These are phyloP conservation scores for Tridacna gigas DNA, from an alignment of 2,888 invertebrate species.

Conservation along the genomic window DNA sequence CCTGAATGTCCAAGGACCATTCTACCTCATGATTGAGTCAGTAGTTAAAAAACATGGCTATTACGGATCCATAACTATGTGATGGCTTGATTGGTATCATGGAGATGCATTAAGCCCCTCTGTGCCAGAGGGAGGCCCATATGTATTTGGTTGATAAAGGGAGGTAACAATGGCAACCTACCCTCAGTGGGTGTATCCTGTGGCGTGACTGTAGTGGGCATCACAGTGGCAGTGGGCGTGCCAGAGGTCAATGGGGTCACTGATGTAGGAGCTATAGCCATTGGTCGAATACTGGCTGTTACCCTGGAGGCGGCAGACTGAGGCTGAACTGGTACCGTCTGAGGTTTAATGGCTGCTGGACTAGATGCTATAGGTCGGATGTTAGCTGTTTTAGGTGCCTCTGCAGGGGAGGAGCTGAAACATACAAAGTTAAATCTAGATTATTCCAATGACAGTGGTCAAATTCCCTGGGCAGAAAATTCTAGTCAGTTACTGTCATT, in stretches of 20 bases:
- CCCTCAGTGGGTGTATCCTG: slow-evolving; percentile 71
- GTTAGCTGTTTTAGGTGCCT: slow-evolving; percentile 92
- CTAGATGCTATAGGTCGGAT: slow-evolving; percentile 96
- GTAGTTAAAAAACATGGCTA: too few relatives aligned
- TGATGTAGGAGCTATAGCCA: slow-evolving; percentile 88
- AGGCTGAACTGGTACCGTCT: slow-evolving; percentile 77
- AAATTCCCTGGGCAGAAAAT: too few relatives aligned
- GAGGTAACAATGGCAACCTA: slow-evolving; percentile 24
- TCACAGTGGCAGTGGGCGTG: slow-evolving; percentile 83
- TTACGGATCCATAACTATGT: too few relatives aligned
- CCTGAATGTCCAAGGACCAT: too few relatives aligned
- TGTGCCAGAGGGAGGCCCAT: too few relatives aligned
- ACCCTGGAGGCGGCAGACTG: slow-evolving; percentile 88
- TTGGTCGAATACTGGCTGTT: slow-evolving; percentile 96
- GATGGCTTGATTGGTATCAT: too few relatives aligned
- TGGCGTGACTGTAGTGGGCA: slow-evolving; percentile 81
- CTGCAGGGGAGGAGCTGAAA: slow-evolving; percentile 80
- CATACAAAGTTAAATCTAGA: neutral
- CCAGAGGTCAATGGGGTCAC: slow-evolving; percentile 69
- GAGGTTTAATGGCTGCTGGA: slow-evolving; percentile 75
- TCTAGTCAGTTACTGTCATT: too few relatives aligned
- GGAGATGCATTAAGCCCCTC: too few relatives aligned
- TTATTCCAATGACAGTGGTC: too few relatives aligned
- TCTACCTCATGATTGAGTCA: too few relatives aligned
- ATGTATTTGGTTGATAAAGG: neutral